A percentile compares a stretch with the other conserved stretches of the same genome.
These are phyloP conservation scores for Micrastur ruficollis DNA, from an alignment of 2,797 vertebrate genomes.

Conservation along the genomic window DNA sequence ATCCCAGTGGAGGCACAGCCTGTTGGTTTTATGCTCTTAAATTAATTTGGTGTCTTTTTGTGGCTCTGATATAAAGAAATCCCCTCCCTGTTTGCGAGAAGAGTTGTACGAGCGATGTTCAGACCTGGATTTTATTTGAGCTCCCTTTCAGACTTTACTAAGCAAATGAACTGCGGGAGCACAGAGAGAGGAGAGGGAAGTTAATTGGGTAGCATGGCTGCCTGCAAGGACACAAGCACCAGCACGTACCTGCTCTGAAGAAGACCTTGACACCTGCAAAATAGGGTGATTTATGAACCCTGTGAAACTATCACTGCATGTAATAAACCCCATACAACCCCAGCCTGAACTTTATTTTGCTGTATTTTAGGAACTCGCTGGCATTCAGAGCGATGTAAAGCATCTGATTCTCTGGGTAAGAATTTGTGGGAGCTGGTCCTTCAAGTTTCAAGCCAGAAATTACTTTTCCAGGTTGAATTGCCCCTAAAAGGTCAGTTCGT, in stretches of 20 bases:
- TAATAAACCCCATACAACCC: constrained; percentile 22
- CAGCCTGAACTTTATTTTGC: neutral
- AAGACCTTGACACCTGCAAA: constrained; percentile 29
- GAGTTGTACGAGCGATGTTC: neutral
- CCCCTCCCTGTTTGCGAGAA: neutral
- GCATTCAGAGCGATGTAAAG: neutral
- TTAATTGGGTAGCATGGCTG: neutral
- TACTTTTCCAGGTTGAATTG: neutral
- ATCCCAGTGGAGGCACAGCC: neutral
- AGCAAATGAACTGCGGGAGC: constrained; percentile 7
- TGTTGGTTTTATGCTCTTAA: neutral
- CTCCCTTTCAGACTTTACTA: neutral
- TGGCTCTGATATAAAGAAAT: neutral
- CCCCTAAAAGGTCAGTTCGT: neutral
- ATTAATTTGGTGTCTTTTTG: neutral
- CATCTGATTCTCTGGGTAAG: neutral
- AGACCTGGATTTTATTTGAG: neutral
- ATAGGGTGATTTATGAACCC: constrained; percentile 47
- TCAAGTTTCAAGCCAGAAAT: neutral
- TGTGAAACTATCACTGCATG: neutral
- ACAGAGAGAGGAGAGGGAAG: neutral
- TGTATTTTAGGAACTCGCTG: neutral
- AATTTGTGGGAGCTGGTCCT: neutral
- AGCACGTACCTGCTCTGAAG: neutral
- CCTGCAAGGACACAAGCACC: neutral